Base-by-base conservation (phyloP, 2,113 vertebrate genomes). In the Petroica traversi region DNA sequence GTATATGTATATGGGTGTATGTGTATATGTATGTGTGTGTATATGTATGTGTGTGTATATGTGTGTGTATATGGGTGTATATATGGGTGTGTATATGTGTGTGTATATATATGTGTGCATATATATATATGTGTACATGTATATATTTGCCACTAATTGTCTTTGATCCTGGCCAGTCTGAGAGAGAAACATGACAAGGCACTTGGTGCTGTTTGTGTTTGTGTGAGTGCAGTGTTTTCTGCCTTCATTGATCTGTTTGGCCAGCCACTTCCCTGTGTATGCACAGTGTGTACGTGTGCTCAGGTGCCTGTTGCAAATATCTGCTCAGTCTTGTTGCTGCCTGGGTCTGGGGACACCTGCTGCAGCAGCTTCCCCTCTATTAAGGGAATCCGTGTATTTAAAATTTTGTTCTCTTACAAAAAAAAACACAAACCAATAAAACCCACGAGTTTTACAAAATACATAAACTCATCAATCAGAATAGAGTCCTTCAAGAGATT, bases 231-330 rank as follows among this genome's bases (percentile, higher is more conserved):
- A 69, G 26, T 78, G 55, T 69, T 88, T 85, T 40, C 68, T 45
- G 19, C n/a, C 29, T 67, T 33, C 41, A 75, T 14, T 86, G 55
- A 75, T 75, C 38, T 58, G 23, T 45, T 31, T 54, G 57, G n/a
- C 16, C 1, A 4, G n/a, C 5, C 31, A 25, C 51, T 48, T 31
- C 11, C 3, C 1, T 7, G 38, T 45, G 12, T 9, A 9, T 17
- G 11, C 22, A 31, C 8, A 40, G 7, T 24, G 24, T 63, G 22
- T 16, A 16, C 4, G 1, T 24, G 24, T 78, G 46, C 6, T 61
- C 19, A 5, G 9, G n/a, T 17, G 41, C 19, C 12, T 67, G 1
- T 15, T 36, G 48, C 13, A 93, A 85, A 71, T 58, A 67, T 3
- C 2, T 36, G 33, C 14, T 83, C 22, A 66, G 31, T 29, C 34